Evolutionary conservation across 2,888 invertebrate genomes (phyloP), one percentile per base, ranked within the genome.

Genomic region (Dryococelus australis): DNA sequence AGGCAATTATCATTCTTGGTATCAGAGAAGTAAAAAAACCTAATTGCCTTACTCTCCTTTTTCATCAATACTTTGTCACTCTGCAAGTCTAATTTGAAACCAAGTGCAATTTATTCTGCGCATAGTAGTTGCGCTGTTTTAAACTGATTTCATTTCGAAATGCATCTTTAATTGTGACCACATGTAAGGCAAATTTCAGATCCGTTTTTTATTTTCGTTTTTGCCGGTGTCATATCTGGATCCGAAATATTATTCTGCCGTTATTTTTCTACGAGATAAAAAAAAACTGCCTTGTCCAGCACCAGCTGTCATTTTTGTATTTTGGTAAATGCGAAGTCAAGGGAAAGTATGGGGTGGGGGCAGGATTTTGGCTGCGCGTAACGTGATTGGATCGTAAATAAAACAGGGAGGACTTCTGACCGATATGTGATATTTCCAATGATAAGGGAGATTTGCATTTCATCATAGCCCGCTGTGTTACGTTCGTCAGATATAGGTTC

Each of bases 391-490:
- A 65, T 65, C 65, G 65, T 65, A 65, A 65, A 65, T 65, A 65
- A 65, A 65, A 65, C n/a, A 3, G 65, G 65, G 65, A 16, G 65
- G 65, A 65, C 20, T 20, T 65, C 2, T 20, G 65, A 65, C 24
- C 65, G 65, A 65, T 65, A 65, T 65, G 13, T 16, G 65, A 65
- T 65, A 24, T 65, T 8, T 65, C 65, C 20, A 20, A n/a, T 24
- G 65, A 65, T 65, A 65, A 65, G 24, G n/a, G 65, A 65, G 65
- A 65, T 65, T 65, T 65, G 65, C 65, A 65, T 65, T 65, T 65
- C 65, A 65, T 16, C 65, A 65, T 16, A n/a, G n/a, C 65, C 35
- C 35, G 65, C 16, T 8, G 13, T 24, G 65, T 65, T 65, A n/a
- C 65, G 65, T 65, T n/a, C n/a, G 65, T 16, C 65, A 16, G 20